A percentile compares a stretch with the other conserved stretches of the same genome.
phyloP scores from a whole-genome alignment of 2,113 vertebrate species.

The Brachypteracias leptosomus region DNA sequence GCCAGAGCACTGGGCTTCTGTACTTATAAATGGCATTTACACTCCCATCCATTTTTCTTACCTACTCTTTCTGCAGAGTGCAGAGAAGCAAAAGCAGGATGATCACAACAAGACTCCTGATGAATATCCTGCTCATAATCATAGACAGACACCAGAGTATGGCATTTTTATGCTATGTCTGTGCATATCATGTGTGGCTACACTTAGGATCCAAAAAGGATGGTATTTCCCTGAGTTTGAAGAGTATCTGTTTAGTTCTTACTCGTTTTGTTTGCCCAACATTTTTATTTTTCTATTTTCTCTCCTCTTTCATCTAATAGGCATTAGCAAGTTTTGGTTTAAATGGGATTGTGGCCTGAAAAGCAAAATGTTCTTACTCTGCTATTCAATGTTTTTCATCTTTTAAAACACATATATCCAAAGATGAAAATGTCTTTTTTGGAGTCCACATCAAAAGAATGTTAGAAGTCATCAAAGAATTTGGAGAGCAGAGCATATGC shows the following conservation, averaged over 20 bases:
- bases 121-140: constrained; percentile 27
- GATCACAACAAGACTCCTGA: constrained; percentile 52
- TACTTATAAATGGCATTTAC: constrained; percentile 10
- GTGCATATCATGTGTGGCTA: neutral
- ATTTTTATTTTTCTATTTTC: neutral
- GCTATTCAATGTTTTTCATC: constrained; percentile 71
- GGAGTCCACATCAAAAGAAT: constrained; percentile 79
- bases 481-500: constrained; percentile 22
- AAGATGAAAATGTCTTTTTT: constrained; percentile 73
- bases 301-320: neutral
- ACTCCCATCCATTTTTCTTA: constrained; percentile 3
- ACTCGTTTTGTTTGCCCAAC: neutral
- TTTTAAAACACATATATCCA: constrained; percentile 78
- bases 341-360: constrained; percentile 22
- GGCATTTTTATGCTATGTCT: neutral
- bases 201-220: neutral
- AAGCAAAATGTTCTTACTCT: constrained; percentile 46
- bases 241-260: neutral
- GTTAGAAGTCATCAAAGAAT: constrained; percentile 81
- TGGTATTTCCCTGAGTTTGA: neutral
- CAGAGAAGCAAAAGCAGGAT: constrained; percentile 12
- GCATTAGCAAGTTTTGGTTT: constrained; percentile 2
- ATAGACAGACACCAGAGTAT: neutral
- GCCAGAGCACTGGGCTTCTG: neutral
- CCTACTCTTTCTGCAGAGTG: neutral